Conservation (phyloP, 2,797 vertebrate genomes). For the Halcyon smyrnensis region DNA sequence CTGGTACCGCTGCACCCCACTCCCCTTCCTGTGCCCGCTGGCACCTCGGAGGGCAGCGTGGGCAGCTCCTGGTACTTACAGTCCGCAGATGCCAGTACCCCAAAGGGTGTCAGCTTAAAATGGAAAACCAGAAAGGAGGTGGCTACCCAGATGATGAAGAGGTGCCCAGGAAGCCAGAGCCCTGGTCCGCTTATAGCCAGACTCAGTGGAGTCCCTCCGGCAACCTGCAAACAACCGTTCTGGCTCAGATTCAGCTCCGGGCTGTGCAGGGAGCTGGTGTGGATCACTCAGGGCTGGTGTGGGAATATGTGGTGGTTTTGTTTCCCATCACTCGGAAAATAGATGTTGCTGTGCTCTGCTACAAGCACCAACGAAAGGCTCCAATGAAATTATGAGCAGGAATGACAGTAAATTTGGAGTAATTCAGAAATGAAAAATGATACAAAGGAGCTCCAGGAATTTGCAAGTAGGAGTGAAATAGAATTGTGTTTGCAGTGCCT, state of each 20-base stretch:
- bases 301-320: neutral
- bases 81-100: neutral
- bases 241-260: neutral
- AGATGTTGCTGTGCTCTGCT: neutral
- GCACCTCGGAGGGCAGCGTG: fast-evolving
- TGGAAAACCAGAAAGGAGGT: neutral
- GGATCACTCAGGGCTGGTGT: neutral
- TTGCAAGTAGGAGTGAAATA: neutral
- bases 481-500: neutral
- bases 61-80: neutral
- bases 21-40: fast-evolving
- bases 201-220: neutral
- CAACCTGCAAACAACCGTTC: neutral
- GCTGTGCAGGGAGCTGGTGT: fast-evolving
- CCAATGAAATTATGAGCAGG: neutral
- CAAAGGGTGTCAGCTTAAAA: neutral
- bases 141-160: neutral
- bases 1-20: neutral
- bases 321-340: neutral
- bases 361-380: neutral
- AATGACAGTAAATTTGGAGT: conserved; percentile 12
- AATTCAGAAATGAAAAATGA: neutral
- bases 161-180: neutral
- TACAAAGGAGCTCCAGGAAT: neutral
- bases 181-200: neutral